These are phyloP conservation scores for Bombus sylvicola DNA, from an alignment of 1,140 invertebrate genomes.

Conservation along the genomic window DNA sequence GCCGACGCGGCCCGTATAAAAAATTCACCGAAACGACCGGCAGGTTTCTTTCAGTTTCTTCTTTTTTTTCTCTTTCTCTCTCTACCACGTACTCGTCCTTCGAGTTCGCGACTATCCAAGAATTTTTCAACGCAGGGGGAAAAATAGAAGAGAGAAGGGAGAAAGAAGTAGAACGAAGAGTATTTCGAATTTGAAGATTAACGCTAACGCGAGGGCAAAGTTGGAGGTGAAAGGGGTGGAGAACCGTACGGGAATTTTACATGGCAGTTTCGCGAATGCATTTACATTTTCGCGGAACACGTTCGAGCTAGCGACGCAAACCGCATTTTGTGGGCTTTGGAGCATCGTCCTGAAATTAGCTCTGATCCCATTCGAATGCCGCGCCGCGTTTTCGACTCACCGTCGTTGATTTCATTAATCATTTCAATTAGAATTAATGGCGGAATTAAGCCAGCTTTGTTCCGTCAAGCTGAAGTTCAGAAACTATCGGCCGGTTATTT, in stretches of 20 bases:
- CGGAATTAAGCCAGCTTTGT: conserved; percentile 16
- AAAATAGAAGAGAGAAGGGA: not conserved
- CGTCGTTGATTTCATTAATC: conserved; percentile 32
- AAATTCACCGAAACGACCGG: conserved; percentile 36
- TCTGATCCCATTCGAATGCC: not conserved
- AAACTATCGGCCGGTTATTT: conserved; percentile 11
- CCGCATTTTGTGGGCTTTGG: not conserved
- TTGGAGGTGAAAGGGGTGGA: not conserved
- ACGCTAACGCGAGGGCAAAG: not conserved
- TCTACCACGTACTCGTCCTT: not conserved
- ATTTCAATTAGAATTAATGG: conserved; percentile 31
- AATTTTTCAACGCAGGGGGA: not conserved
- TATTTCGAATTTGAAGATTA: conserved; percentile 25
- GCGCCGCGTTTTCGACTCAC: not conserved
- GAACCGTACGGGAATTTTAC: conserved; percentile 1
- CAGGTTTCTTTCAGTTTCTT: conserved; percentile 16
- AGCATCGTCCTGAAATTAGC: conserved; percentile 6
- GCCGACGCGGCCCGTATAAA: not conserved
- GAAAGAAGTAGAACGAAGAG: conserved; percentile 4
- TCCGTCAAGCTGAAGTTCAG: not conserved
- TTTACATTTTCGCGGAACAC: conserved; percentile 30
- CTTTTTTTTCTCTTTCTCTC: not conserved
- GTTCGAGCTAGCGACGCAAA: not conserved
- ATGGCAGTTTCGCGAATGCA: not conserved
- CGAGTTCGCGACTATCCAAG: not conserved